Evolutionary conservation across 30 jellyfish, hydroid and myxozoan species (phyloP).

Genomic region (Cassiopea xamachana): DNA sequence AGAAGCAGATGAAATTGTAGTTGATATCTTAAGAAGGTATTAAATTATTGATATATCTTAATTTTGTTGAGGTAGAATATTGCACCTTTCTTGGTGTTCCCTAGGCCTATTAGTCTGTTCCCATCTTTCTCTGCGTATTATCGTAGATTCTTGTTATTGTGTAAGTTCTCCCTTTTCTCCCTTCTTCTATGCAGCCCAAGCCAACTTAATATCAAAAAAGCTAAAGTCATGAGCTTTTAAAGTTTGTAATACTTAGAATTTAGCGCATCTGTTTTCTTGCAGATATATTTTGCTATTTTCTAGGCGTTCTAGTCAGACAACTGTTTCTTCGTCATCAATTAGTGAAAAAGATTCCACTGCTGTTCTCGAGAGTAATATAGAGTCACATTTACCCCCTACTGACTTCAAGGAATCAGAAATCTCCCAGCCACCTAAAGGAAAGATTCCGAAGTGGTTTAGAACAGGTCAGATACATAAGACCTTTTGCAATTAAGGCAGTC

Average conservation of each 20-base stretch:
- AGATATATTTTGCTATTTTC: not conserved
- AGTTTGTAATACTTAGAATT: too few species aligned
- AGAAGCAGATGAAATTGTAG: conserved; percentile 35
- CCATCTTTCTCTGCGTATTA: not conserved
- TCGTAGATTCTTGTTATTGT: too few species aligned
- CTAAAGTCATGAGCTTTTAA: too few species aligned
- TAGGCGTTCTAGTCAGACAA: not conserved
- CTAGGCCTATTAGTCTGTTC: not conserved
- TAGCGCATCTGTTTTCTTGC: not conserved
- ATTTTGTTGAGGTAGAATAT: not conserved
- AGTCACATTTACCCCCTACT: not conserved
- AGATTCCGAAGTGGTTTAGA: conserved; percentile 22
- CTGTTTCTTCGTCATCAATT: not conserved
- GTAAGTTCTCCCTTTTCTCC: too few species aligned
- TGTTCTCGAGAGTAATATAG: not conserved
- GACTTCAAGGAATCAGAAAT: not conserved
- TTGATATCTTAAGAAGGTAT: conserved; percentile 6
- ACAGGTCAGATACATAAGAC: not conserved
- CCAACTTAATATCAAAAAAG: too few species aligned
- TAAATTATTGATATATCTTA: not conserved
- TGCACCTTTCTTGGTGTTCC: not conserved
- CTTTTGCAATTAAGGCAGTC: too few species aligned
- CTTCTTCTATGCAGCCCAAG: too few species aligned
- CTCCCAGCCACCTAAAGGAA: not conserved
- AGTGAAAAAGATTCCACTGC: not conserved